Evolutionary conservation across 1,140 invertebrate genomes (phyloP).

Genomic region (Eupristina koningsbergeri): DNA sequence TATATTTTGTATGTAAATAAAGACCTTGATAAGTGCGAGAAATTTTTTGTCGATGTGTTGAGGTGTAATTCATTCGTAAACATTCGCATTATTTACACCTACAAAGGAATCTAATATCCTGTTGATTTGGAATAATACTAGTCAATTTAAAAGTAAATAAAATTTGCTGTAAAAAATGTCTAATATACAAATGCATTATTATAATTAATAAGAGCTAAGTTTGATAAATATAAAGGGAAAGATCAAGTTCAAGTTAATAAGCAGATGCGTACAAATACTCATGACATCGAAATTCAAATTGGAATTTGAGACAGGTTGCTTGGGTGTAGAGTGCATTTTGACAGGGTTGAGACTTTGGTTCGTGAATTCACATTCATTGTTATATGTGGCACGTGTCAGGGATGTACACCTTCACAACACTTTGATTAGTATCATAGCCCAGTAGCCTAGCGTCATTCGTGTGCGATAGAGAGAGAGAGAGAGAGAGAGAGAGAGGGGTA

Average conservation of each 20-base stretch:
- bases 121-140: too few species aligned
- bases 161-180: too few species aligned
- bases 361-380: not conserved
- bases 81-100: too few species aligned
- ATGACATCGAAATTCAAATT: not conserved
- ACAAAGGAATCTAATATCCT: too few species aligned
- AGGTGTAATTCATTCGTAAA: too few species aligned
- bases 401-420: not conserved
- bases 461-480: constrained; percentile 19
- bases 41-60: too few species aligned
- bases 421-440: not conserved
- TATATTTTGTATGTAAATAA: too few species aligned
- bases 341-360: not conserved
- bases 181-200: too few species aligned
- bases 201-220: not conserved
- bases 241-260: not conserved
- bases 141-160: too few species aligned
- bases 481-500: constrained; percentile 33
- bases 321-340: not conserved
- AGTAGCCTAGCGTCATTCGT: not conserved
- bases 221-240: not conserved
- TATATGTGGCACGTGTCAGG: not conserved
- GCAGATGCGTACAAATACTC: not conserved
- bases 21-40: too few species aligned
- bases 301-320: not conserved